Percentiles rank a stretch among this genome's conserved stretches.
These are phyloP conservation scores for Falco peregrinus DNA, from an alignment of 2,797 vertebrate genomes.

Conservation along the genomic window DNA sequence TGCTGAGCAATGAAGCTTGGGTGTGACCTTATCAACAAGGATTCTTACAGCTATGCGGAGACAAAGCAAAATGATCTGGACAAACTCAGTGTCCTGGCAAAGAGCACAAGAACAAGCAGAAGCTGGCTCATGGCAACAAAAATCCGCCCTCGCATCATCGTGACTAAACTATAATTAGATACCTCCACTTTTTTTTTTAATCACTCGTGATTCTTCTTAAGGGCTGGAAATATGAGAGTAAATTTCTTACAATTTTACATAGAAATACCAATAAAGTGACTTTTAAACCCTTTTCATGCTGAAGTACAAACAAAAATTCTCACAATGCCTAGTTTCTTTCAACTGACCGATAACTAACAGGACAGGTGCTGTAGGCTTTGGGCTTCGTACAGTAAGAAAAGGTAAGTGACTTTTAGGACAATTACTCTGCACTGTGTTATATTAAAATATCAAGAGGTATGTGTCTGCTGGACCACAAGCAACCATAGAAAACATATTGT, in stretches of 20 bases:
- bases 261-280: not conserved
- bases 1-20: not conserved
- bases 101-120: not conserved
- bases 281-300: not conserved
- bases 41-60: not conserved
- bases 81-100: not conserved
- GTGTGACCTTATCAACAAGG: not conserved
- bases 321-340: not conserved
- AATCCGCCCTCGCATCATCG: not conserved
- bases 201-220: not conserved
- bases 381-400: not conserved
- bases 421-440: not conserved
- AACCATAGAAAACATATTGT: not conserved
- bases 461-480: not conserved
- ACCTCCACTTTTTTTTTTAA: not conserved
- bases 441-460: not conserved
- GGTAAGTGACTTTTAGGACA: not conserved
- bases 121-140: not conserved
- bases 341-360: not conserved
- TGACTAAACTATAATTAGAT: constrained; percentile 18
- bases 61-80: not conserved
- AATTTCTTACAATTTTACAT: not conserved
- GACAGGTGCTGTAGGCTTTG: not conserved
- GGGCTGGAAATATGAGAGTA: not conserved
- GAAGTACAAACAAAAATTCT: not conserved